Evolutionary conservation across 1,140 invertebrate genomes (phyloP).

Genomic region (Dinoponera quadriceps): DNA sequence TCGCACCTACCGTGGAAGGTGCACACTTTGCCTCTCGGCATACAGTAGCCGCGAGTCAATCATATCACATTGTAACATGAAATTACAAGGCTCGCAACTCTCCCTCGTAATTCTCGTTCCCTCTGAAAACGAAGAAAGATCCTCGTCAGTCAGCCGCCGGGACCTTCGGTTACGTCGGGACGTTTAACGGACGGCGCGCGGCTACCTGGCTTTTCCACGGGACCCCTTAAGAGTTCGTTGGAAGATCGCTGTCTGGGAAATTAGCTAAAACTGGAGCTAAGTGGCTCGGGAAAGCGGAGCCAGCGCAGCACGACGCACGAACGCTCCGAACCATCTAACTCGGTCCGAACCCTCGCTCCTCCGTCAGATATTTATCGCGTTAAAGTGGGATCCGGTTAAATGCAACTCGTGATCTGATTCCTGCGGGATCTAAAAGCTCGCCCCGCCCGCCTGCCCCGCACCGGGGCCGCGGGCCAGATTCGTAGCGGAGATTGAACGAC

Average conservation of each 20-base stretch:
- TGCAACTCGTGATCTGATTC: slow-evolving; percentile 80
- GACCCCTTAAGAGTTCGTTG: slow-evolving; percentile 48
- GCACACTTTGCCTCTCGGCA: neutral
- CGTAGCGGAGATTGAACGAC: slow-evolving; percentile 64
- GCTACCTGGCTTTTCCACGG: slow-evolving; percentile 67
- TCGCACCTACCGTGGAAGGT: neutral
- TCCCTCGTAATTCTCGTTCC: neutral
- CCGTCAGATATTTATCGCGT: slow-evolving; percentile 79
- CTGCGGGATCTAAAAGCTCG: slow-evolving; percentile 74
- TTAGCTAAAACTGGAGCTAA: slow-evolving; percentile 73
- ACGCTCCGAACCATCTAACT: slow-evolving; percentile 73
- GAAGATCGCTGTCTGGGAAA: slow-evolving; percentile 68
- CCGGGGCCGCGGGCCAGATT: slow-evolving; percentile 61
- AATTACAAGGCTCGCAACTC: slow-evolving; percentile 21
- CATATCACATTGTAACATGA: neutral
- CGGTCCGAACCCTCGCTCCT: slow-evolving; percentile 48
- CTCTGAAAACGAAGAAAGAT: neutral
- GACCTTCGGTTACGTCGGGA: slow-evolving; percentile 56
- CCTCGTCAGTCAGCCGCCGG: slow-evolving; percentile 29
- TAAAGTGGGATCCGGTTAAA: slow-evolving; percentile 81
- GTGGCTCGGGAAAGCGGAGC: slow-evolving; percentile 50
- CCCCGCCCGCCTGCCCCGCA: slow-evolving; percentile 51
- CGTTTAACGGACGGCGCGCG: slow-evolving; percentile 56
- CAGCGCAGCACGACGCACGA: slow-evolving; percentile 56
- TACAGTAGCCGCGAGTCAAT: neutral